Percentiles rank a stretch among this genome's conserved stretches.
phyloP scores from a whole-genome alignment of 2,888 invertebrate genomes.

The Trichogramma evanescens region DNA sequence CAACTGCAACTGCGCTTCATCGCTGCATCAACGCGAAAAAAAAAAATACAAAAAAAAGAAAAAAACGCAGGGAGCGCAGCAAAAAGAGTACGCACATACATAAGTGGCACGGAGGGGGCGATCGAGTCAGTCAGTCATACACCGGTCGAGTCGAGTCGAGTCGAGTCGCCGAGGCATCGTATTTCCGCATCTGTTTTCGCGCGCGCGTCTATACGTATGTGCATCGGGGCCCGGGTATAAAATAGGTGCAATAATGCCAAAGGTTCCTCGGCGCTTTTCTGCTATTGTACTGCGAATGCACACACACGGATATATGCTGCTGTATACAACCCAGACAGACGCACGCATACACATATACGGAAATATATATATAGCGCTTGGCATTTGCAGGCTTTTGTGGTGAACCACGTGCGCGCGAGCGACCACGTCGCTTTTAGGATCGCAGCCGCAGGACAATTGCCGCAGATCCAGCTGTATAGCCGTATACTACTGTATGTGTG shows the following conservation, averaged over 20 bases:
- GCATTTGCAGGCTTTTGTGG: constrained; percentile 46
- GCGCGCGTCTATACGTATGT: background rate
- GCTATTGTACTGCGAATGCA: too few relatives aligned
- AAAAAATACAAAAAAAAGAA: background rate
- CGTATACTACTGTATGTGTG: background rate
- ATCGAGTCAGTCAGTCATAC: too few relatives aligned
- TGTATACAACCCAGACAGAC: too few relatives aligned
- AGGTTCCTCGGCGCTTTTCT: constrained; percentile 12
- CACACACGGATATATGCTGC: too few relatives aligned
- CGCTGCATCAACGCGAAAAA: too few relatives aligned
- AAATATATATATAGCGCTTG: constrained; percentile 28
- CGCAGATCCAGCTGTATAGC: too few relatives aligned
- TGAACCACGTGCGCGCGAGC: constrained; percentile 33
- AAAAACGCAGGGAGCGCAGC: background rate
- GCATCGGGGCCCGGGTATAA: too few relatives aligned
- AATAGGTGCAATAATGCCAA: constrained; percentile 11
- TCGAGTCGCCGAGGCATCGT: constrained; percentile 27
- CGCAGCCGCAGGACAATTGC: background rate
- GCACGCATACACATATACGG: too few relatives aligned
- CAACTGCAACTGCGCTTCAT: too few relatives aligned
- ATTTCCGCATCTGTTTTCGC: constrained; percentile 44
- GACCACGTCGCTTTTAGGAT: background rate
- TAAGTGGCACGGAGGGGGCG: too few relatives aligned
- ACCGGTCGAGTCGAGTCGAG: background rate
- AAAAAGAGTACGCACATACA: too few relatives aligned